Evolutionary conservation across 2,113 vertebrate species (phyloP), one percentile per base, ranked within the genome.

Genomic region (Verasper variegatus): DNA sequence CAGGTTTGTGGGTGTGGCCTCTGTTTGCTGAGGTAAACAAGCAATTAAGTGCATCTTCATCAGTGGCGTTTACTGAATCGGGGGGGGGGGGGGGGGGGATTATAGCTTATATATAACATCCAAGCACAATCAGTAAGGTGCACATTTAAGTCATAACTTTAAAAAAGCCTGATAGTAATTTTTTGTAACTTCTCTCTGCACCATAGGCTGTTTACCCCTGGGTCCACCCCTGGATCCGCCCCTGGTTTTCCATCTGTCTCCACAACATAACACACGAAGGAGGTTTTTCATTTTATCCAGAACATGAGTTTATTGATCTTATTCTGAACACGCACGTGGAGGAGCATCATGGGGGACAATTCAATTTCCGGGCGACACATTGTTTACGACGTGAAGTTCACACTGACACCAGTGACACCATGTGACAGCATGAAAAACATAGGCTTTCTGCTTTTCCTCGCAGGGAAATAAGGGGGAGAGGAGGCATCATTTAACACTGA

Each of bases 281-380:
- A 4, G 14, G 31, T 31, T 20, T 57, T 10, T 27, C 2, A 10
- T 65, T 72, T 81, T 45, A 64, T 71, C 79, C 69, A 75, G 71
- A 70, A 76, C 51, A 83, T 66, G 63, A 74, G 72, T 86, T 86
- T 72, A 89, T 83, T 82, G 20, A 62, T 45, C 24, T 86, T 82
- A 70, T 85, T 78, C 60, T 72, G 80, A 64, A 89, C 75, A 85
- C 67, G 72, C 54, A 86, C 40, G 14, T 58, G 58, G 64, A 21
- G 57, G n/a, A 56, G 60, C 47, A 51, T 51, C 47, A 18, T 54
- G 54, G n/a, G 45, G 63, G 31, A 74, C 58, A 45, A 35, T 78
- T 76, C 64, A 68, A 18, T 80, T 66, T 78, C 81, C 72, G 73
- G 54, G 57, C 61, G 80, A 82, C 81, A 89, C 55, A 52, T 80